Percentiles rank a stretch among this genome's conserved stretches.
Evolutionary conservation across 1,140 invertebrate species (phyloP).

Genomic region (Drosophila nigrodunni): DNA sequence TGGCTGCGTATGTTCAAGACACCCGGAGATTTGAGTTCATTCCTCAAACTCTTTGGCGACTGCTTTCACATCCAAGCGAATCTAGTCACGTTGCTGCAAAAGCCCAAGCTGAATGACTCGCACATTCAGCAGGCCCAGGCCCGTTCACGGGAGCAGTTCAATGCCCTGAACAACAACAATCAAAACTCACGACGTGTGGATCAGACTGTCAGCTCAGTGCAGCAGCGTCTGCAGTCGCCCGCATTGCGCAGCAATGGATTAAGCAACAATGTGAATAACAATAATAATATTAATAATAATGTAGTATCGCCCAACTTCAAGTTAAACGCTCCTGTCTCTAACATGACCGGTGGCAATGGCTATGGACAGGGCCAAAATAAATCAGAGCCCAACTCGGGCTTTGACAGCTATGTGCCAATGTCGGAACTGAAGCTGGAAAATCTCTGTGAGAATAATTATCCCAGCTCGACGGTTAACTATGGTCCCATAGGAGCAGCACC

Average conservation of each 20-base stretch:
- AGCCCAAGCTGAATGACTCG: slow-evolving; percentile 88
- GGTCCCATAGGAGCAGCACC: slow-evolving; percentile 51
- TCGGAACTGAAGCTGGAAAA: slow-evolving; percentile 81
- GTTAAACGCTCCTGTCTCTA: slow-evolving; percentile 81
- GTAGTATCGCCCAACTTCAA: slow-evolving; percentile 82
- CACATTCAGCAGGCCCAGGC: slow-evolving; percentile 85
- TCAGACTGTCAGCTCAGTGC: slow-evolving; percentile 64
- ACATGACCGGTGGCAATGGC: slow-evolving; percentile 56
- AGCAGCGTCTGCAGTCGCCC: slow-evolving; percentile 74
- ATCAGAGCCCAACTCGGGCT: slow-evolving; percentile 83
- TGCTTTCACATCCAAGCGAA: slow-evolving; percentile 96
- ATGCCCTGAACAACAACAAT: slow-evolving; percentile 78
- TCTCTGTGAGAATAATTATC: slow-evolving; percentile 83
- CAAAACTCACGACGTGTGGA: slow-evolving; percentile 19
- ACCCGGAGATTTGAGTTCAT: slow-evolving; percentile 93
- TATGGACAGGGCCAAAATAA: slow-evolving; percentile 61
- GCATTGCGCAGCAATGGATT: slow-evolving; percentile 67
- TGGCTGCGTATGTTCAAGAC: slow-evolving; percentile 94
- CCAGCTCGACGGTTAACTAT: slow-evolving; percentile 68
- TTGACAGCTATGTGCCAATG: slow-evolving; percentile 82
- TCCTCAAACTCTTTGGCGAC: slow-evolving; percentile 95
- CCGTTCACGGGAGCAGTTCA: slow-evolving; percentile 79
- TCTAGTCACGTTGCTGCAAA: slow-evolving; percentile 91
- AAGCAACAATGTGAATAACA: slow-evolving; percentile 44
- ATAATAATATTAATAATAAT: slow-evolving; percentile 50